phyloP scores from a whole-genome alignment of 2,888 invertebrate species.

The Drosophila nr. fundita region DNA sequence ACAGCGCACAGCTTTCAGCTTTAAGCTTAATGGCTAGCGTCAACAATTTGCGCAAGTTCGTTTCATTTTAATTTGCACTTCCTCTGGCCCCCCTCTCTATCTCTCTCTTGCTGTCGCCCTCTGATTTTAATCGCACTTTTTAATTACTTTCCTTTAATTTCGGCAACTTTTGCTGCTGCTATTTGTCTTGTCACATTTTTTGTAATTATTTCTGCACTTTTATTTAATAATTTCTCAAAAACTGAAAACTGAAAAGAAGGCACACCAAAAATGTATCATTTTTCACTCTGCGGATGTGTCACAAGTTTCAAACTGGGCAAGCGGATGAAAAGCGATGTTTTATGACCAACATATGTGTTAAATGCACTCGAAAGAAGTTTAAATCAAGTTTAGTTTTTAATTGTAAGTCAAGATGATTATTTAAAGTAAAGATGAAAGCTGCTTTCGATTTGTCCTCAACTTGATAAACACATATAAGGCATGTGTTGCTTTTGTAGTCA shows the following conservation, averaged over 20 bases:
- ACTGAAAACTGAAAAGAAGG: constrained; percentile 8
- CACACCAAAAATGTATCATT: constrained; percentile 43
- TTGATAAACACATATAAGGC: background rate
- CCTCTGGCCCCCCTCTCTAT: constrained; percentile 10
- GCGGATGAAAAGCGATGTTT: background rate
- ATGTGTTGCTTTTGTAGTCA: background rate
- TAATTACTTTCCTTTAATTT: constrained; percentile 78
- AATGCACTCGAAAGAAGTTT: constrained; percentile 1
- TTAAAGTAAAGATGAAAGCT: background rate
- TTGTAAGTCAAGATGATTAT: background rate
- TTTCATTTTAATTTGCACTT: constrained; percentile 58
- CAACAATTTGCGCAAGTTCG: constrained; percentile 65
- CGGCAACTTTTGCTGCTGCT: constrained; percentile 62
- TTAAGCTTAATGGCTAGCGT: constrained; percentile 68
- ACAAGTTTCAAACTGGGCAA: constrained; percentile 33
- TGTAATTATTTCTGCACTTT: constrained; percentile 61
- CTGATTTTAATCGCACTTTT: constrained; percentile 68
- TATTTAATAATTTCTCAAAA: constrained; percentile 60
- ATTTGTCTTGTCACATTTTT: constrained; percentile 61
- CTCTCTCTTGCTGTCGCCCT: background rate
- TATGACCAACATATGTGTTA: constrained; percentile 14
- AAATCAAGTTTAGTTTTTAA: background rate
- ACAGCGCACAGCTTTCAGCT: constrained; percentile 61
- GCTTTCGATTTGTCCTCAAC: background rate
- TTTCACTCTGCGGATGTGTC: constrained; percentile 18